Conservation (phyloP, 2,113 vertebrate genomes). For the Microcebus griseorufus region DNA sequence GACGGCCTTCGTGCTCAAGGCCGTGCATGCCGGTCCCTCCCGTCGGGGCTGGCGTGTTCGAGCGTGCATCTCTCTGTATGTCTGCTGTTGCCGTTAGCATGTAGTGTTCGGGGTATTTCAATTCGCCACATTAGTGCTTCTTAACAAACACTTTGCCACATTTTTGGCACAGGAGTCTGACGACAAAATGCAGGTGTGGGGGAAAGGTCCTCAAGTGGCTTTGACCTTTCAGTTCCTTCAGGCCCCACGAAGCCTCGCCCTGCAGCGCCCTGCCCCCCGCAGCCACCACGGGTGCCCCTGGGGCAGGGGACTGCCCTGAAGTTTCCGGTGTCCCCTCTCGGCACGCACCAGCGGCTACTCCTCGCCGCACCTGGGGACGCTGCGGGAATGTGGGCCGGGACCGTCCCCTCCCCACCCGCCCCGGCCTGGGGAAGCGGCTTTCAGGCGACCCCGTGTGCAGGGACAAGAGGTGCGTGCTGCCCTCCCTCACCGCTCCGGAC, state of each 20-base stretch:
- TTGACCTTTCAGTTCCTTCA: accelerated
- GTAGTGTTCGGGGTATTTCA: background rate
- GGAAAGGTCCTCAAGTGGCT: accelerated
- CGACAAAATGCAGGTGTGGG: no score
- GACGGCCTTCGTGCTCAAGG: accelerated
- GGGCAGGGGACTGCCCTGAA: accelerated
- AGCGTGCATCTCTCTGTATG: background rate
- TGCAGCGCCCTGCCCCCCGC: accelerated
- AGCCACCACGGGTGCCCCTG: accelerated
- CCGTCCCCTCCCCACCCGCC: accelerated
- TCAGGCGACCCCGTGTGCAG: no score
- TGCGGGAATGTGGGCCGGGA: accelerated
- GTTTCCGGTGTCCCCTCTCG: background rate
- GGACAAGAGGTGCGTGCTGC: accelerated
- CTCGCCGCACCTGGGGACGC: background rate
- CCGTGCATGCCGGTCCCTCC: accelerated
- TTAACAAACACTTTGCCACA: background rate
- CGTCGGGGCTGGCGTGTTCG: accelerated
- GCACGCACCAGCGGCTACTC: accelerated
- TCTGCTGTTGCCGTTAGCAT: background rate
- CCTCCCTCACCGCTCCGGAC: no score
- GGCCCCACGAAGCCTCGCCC: accelerated
- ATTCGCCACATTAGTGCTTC: background rate
- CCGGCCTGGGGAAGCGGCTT: accelerated
- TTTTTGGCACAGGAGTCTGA: no score